phyloP scores from a whole-genome alignment of 2,113 vertebrate genomes.

The Vulpes vulpes region DNA sequence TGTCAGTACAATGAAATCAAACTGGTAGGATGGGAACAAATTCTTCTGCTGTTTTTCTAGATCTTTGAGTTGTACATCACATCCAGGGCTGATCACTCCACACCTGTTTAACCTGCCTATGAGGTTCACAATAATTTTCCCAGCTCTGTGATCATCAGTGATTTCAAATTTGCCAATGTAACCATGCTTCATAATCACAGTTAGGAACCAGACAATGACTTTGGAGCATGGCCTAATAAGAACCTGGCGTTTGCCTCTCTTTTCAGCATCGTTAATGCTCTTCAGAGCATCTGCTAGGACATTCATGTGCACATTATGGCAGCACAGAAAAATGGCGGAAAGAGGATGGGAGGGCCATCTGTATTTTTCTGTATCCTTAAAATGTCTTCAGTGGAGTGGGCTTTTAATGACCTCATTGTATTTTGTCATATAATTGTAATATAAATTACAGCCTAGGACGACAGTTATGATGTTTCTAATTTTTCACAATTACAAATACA shows the following conservation, averaged over 20 bases:
- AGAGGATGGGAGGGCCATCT: neutral
- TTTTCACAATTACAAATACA: neutral
- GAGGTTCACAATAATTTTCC: neutral
- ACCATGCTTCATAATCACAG: neutral
- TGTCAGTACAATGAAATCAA: neutral
- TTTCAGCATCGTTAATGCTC: neutral
- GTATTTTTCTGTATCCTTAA: neutral
- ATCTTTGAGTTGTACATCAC: neutral
- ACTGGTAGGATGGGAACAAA: neutral
- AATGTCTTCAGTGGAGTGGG: neutral
- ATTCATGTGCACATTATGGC: neutral
- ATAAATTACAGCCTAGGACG: neutral
- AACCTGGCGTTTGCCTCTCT: neutral
- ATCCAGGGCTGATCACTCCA: neutral
- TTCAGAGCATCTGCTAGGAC: neutral
- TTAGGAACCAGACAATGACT: neutral
- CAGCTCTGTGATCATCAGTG: neutral
- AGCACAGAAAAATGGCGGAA: neutral
- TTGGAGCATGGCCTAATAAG: neutral
- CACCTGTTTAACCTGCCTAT: neutral
- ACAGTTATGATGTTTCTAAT: neutral
- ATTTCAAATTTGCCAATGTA: neutral
- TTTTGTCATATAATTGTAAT: constrained; percentile 6
- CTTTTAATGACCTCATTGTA: neutral
- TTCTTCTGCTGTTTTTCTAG: neutral